Percentiles rank a stretch among this genome's conserved stretches.
Evolutionary conservation across 2,797 vertebrate genomes (phyloP).

Genomic region (Gadopsis bispinosus): DNA sequence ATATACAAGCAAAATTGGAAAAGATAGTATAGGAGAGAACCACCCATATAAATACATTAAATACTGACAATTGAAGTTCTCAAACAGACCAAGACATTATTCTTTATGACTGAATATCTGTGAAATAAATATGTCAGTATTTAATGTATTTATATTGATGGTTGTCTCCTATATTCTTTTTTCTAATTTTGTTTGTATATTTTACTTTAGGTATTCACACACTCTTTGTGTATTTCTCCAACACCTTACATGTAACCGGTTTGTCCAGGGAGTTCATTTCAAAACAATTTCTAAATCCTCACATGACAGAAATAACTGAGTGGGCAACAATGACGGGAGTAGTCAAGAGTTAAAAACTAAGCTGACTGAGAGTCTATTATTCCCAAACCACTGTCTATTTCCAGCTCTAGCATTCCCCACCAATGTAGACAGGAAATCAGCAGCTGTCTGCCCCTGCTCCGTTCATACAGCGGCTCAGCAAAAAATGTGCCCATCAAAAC

Average conservation of each 20-base stretch:
- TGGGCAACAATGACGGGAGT: constrained; percentile 1
- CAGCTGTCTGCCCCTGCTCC: constrained; percentile 39
- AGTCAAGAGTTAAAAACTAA: constrained; percentile 17
- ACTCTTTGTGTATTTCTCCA: too few species aligned
- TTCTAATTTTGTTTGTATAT: too few species aligned
- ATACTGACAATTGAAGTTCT: neutral
- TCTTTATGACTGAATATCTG: constrained; percentile 4
- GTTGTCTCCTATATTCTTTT: too few species aligned
- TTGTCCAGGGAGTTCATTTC: neutral
- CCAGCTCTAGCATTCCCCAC: constrained; percentile 42
- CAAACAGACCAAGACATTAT: neutral
- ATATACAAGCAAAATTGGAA: neutral
- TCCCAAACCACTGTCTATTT: constrained; percentile 60
- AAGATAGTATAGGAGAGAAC: neutral
- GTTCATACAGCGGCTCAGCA: constrained; percentile 46
- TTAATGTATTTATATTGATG: too few species aligned
- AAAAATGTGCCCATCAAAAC: constrained; percentile 55
- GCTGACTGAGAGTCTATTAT: constrained; percentile 25
- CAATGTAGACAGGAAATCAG: constrained; percentile 64
- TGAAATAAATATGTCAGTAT: neutral
- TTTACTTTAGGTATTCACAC: too few species aligned
- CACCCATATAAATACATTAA: neutral
- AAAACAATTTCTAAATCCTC: constrained; percentile 3
- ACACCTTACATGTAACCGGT: neutral
- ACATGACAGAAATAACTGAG: constrained; percentile 12